Percentiles rank a stretch among this genome's conserved stretches.
Evolutionary conservation across 2,113 vertebrate genomes (phyloP).

Genomic region (Osmerus eperlanus): DNA sequence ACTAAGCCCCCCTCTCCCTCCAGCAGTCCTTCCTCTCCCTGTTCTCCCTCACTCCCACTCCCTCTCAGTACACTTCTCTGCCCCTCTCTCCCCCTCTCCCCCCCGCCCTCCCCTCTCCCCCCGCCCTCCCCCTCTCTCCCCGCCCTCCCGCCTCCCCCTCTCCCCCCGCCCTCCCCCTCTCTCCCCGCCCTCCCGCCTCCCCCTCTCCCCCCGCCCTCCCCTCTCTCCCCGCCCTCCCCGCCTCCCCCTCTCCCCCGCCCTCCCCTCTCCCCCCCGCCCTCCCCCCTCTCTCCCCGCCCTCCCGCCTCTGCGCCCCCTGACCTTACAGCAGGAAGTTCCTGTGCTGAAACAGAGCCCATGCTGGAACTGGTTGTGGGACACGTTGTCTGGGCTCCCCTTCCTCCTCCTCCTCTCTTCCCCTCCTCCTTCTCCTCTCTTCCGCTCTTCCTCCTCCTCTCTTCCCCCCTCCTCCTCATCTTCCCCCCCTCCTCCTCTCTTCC

Average conservation of each 20-base stretch:
- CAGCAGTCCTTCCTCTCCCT: background rate
- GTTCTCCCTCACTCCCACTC: conserved; percentile 6
- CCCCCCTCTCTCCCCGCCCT: conserved; percentile 2
- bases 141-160: no score
- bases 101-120: background rate
- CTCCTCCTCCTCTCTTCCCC: background rate
- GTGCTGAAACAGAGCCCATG: conserved; percentile 80
- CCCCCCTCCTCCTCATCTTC: conserved; percentile 22
- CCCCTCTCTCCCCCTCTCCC: background rate
- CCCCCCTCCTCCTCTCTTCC: conserved; percentile 18
- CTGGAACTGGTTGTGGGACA: conserved; percentile 80
- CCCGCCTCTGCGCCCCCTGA: conserved; percentile 49
- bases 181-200: background rate
- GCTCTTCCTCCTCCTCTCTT: conserved; percentile 27
- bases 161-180: conserved; percentile 11
- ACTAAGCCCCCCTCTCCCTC: background rate
- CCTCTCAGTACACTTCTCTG: background rate
- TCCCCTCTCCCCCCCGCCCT: no score
- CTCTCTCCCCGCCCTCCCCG: conserved; percentile 15
- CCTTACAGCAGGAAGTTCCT: conserved; percentile 87
- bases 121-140: conserved; percentile 13
- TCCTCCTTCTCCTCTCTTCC: conserved; percentile 27
- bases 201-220: background rate
- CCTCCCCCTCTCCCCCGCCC: background rate
- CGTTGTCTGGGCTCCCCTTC: conserved; percentile 59